Evolutionary conservation across 2,797 vertebrate genomes (phyloP).

Genomic region (Meriones psammophilus): DNA sequence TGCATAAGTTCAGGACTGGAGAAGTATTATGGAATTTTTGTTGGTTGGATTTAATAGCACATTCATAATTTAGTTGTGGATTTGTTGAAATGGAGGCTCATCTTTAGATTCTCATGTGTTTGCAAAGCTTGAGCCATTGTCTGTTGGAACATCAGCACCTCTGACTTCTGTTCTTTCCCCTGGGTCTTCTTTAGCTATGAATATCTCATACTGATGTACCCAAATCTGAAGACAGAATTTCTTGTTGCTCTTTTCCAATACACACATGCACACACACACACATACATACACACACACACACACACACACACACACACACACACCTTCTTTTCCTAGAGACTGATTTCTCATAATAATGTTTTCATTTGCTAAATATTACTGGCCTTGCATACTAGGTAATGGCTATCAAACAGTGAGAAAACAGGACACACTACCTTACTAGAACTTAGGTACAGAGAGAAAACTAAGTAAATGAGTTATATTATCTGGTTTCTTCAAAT

Average conservation of each 20-base stretch:
- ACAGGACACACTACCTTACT: neutral
- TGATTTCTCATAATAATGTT: conserved; percentile 20
- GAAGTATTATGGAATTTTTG: neutral
- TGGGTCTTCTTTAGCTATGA: neutral
- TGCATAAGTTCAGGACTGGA: too few species aligned
- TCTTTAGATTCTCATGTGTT: neutral
- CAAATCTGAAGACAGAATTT: neutral
- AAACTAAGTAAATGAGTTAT: neutral
- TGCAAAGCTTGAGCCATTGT: neutral
- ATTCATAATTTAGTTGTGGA: neutral
- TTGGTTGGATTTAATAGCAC: neutral
- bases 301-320: neutral
- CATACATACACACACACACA: too few species aligned
- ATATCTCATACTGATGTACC: neutral
- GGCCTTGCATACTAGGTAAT: neutral
- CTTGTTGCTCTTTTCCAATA: neutral
- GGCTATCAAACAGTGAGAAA: neutral
- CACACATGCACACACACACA: neutral
- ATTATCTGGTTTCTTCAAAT: neutral
- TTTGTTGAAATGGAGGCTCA: neutral
- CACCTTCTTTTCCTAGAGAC: neutral
- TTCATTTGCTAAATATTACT: neutral
- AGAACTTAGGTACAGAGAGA: neutral
- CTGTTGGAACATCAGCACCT: neutral
- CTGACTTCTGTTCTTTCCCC: neutral